These are phyloP conservation scores for Palaemon carinicauda DNA, from an alignment of 1,140 invertebrate species.

Conservation along the genomic window DNA sequence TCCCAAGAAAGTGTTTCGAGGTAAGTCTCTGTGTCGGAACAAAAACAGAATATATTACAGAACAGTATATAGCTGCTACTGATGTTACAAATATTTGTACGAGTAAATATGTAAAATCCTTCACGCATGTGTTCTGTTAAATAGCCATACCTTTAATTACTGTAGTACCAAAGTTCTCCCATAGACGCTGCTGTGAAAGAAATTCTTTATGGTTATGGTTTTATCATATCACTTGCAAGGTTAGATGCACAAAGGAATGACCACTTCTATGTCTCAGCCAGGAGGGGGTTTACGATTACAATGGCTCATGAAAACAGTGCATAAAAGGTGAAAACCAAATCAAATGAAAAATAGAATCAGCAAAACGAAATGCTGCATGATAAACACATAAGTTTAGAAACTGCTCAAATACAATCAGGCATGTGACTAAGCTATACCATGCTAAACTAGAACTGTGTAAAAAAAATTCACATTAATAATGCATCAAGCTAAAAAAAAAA, in stretches of 20 bases:
- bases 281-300: background rate
- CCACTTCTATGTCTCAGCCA: background rate
- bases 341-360: background rate
- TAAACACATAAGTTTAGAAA: background rate
- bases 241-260: constrained; percentile 7
- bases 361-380: background rate
- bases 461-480: too few relatives aligned
- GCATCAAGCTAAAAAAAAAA: too few relatives aligned
- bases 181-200: constrained; percentile 24
- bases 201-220: constrained; percentile 3
- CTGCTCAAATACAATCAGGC: too few relatives aligned
- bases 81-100: background rate
- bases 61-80: too few relatives aligned
- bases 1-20: too few relatives aligned
- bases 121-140: background rate
- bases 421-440: too few relatives aligned
- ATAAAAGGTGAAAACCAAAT: background rate
- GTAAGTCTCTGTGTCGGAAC: too few relatives aligned
- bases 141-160: constrained; percentile 15
- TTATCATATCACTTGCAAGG: background rate
- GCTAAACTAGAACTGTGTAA: too few relatives aligned
- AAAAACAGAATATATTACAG: too few relatives aligned
- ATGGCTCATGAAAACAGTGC: background rate
- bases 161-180: background rate
- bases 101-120: background rate